Base-by-base conservation (phyloP, 2,113 vertebrate species). In the Rhadina sibilatrix region DNA sequence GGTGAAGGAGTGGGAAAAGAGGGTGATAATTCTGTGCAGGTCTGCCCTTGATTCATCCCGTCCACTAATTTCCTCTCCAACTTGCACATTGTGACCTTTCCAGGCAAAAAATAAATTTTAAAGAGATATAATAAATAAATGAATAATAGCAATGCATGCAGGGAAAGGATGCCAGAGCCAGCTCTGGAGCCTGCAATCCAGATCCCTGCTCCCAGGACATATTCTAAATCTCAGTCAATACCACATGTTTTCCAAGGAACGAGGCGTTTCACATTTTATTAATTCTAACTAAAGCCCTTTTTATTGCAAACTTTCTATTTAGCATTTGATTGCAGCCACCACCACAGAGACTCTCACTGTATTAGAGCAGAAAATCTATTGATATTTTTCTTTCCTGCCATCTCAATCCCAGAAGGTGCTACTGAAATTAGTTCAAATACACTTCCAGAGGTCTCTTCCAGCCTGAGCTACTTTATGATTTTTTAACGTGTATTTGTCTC, bases 161-260 rank as follows among this genome's bases (percentile, higher is more conserved):
- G 65, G 46, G 46, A 95, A 80, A 44, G 13, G 92, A 89, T 89
- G 83, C 76, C 12, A 16, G 90, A 92, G 94, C 76, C 94, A 64
- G 85, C 83, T 76, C 87, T 17, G 70, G 95, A 98, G 98, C 95
- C 97, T 90, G 97, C 94, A 92, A 95, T 98, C 98, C 98, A 94
- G 92, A 94, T 93, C 81, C 90, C 64, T 98, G 96, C 98, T 99
- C 98, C 97, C 95, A 98, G 98, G 97, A 98, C 97, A 87, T 96
- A 96, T 98, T 93, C 98, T 96, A 98, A 98, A 98, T 97, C 98
- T 98, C 97, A 93, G 98, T 98, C 98, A 99, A 98, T 97, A 97
- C 95, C 52, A 83, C 94, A 40, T 97, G 97, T 98, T 98, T 98
- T 98, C 98, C 83, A 97, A 98, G 97, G 96, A 97, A 94, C 8